Evolutionary conservation across 2,797 vertebrate genomes (phyloP).

Genomic region (Etheostoma nigrum): DNA sequence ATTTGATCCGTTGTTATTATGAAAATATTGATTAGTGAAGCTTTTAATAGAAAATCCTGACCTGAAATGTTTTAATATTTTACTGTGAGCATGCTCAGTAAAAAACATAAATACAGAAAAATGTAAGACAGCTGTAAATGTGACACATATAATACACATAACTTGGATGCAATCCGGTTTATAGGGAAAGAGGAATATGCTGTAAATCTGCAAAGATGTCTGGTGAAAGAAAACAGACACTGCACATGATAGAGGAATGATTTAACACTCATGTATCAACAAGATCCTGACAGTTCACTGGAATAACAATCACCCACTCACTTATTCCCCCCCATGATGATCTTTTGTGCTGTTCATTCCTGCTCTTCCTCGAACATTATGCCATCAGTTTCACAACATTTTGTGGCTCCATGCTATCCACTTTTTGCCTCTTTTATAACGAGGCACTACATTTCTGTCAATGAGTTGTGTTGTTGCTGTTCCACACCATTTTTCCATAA

Average conservation of each 20-base stretch:
- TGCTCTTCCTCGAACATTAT: neutral
- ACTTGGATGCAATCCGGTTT: neutral
- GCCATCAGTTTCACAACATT: slow-evolving; percentile 3
- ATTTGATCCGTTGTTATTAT: neutral
- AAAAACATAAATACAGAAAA: neutral
- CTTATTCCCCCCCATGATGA: neutral
- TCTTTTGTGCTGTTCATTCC: neutral
- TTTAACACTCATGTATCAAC: slow-evolving; percentile 46
- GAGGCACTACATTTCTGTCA: neutral
- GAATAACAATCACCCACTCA: slow-evolving; percentile 13
- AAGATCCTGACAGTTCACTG: slow-evolving; percentile 23
- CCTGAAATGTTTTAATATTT: neutral
- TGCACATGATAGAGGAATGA: neutral
- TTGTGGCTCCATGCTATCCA: neutral
- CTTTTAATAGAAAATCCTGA: neutral
- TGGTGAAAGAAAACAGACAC: slow-evolving; percentile 27
- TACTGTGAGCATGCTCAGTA: neutral
- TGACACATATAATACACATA: neutral
- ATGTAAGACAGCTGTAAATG: neutral
- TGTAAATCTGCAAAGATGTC: neutral
- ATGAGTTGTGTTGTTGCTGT: neutral
- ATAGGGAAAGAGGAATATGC: slow-evolving; percentile 30
- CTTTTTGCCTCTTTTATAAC: neutral
- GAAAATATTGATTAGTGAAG: neutral
- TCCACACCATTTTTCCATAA: neutral